Conservation (phyloP, 92 coral and sea anemone genomes). For the Phenganax marumi region DNA sequence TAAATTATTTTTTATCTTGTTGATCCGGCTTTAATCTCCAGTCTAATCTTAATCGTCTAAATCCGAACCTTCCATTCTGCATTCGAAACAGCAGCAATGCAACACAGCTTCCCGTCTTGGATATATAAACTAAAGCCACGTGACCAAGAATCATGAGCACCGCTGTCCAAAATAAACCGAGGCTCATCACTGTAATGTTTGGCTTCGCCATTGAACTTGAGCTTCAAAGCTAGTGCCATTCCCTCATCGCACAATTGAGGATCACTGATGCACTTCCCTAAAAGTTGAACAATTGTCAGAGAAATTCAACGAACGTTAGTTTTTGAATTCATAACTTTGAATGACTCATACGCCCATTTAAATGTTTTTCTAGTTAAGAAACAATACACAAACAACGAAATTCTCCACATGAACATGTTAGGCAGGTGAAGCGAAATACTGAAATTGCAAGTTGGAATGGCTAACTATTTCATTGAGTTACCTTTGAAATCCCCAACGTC, state of each 20-base stretch:
- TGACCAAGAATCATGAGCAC: conserved; percentile 75
- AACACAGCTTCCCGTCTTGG: conserved; percentile 71
- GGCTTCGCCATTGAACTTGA: conserved; percentile 82
- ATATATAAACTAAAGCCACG: conserved; percentile 79
- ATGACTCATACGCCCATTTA: no score
- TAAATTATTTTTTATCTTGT: no score
- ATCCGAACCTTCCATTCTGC: conserved; percentile 93
- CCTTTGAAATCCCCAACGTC: conserved; percentile 95
- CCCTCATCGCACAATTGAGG: conserved; percentile 88
- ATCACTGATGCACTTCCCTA: conserved; percentile 87
- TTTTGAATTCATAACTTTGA: background rate
- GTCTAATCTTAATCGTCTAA: background rate
- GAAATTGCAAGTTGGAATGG: background rate
- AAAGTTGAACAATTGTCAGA: background rate
- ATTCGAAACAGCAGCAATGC: conserved; percentile 76
- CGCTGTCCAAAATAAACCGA: conserved; percentile 90
- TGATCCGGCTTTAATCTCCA: background rate
- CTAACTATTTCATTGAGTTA: background rate
- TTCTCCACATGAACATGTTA: background rate
- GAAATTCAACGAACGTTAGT: background rate
- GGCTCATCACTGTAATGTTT: conserved; percentile 68
- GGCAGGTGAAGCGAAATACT: background rate
- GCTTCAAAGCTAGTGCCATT: conserved; percentile 76
- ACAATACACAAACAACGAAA: background rate
- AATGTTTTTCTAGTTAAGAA: background rate